Evolutionary conservation across 2,797 vertebrate species (phyloP).

Genomic region (Aratinga solstitialis): DNA sequence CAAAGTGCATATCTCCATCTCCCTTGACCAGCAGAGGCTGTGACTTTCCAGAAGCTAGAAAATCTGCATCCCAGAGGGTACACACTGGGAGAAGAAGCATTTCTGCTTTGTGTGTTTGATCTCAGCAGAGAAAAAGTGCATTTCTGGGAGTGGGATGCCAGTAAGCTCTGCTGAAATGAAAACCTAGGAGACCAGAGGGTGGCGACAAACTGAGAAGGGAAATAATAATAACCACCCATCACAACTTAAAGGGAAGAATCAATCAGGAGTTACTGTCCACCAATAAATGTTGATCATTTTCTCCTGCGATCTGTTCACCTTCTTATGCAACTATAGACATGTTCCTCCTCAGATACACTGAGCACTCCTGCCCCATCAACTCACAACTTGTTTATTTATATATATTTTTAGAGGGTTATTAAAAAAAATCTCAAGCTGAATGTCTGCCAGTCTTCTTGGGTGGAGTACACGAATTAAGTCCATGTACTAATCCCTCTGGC

Average conservation of each 20-base stretch:
- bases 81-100: neutral
- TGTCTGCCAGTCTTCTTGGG: neutral
- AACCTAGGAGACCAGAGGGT: neutral
- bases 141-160: neutral
- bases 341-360: neutral
- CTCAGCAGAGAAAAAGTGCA: neutral
- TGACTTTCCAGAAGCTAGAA: neutral
- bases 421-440: rapidly evolving
- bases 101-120: neutral
- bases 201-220: neutral
- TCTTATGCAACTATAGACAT: neutral
- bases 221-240: neutral
- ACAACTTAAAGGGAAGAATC: neutral
- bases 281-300: neutral
- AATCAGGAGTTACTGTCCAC: neutral
- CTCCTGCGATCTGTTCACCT: neutral
- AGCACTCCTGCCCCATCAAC: neutral
- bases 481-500: neutral
- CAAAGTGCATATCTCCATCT: neutral
- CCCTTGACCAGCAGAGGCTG: neutral
- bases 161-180: neutral
- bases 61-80: neutral
- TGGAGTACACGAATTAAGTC: neutral
- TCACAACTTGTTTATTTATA: neutral
- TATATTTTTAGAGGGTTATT: neutral